Base-by-base conservation (phyloP, 2,888 invertebrate species). In the Lasioglossum lativentre region DNA sequence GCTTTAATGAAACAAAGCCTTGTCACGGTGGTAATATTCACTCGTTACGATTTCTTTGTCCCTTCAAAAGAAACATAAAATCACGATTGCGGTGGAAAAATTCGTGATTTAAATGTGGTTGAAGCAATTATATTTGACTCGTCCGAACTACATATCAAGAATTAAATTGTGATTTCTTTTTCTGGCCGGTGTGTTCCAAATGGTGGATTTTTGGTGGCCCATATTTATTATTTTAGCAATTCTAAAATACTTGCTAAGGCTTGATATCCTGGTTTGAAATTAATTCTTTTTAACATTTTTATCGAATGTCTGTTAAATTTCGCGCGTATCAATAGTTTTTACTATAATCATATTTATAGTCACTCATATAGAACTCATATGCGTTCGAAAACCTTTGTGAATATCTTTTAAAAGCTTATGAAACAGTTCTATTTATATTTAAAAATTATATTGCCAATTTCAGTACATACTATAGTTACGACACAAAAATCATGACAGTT, bases 1-100 rank as follows among this genome's bases (percentile, higher is more conserved):
- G 74, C 76, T 74, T 77, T 80, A 77, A 74, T 56, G 80, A 84
- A 86, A 80, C 76, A 77, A 72, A 83, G 74, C 59, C 70, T 40
- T 76, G 45, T 40, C 63, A 27, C 72, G 38, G 74, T 38, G 74
- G 73, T 47, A 68, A 77, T 59, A 27, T 38, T 42, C 38, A 4
- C 19, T 45, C 10, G 30, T 73, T 47, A 14, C 34, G 30, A 34
- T 34, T 34, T 14, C 27, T 73, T 73, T 73, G 40, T 70, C n/a
- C n/a, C 38, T n/a, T 70, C 70, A 70, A 70, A 70, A 40, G 70
- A 40, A 40, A 70, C 40, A 40, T 40, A 40, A n/a, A 70, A 70
- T 70, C 68, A 38, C 12, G 68, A 10, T 23, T 4, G 68, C 68
- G 23, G 1, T 38, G 4, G 19, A 68, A 68, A 68, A 34, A 34